Conservation (phyloP, 1,140 invertebrate genomes). For the Proctacanthus coquilletti region DNA sequence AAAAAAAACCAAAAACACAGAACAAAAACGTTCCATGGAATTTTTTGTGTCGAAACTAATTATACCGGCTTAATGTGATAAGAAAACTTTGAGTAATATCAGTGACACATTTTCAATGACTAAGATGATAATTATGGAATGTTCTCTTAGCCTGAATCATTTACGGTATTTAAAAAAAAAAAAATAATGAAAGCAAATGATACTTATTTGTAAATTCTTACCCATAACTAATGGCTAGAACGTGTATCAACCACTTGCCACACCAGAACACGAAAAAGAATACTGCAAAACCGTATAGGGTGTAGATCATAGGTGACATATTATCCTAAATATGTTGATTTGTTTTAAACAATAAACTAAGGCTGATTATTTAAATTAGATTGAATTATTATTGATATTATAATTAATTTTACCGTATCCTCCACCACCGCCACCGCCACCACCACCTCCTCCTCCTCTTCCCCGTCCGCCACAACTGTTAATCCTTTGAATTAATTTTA, state of each 20-base stretch:
- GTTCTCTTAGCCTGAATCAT: not conserved
- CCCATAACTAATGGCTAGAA: conserved; percentile 46
- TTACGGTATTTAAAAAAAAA: no score
- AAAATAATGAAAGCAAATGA: not conserved
- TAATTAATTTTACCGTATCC: no score
- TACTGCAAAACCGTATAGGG: conserved; percentile 47
- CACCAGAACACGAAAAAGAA: conserved; percentile 55
- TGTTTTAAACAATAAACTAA: no score
- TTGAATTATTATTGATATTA: no score
- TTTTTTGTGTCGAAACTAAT: conserved; percentile 2
- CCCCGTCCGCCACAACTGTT: no score
- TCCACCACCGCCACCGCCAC: no score
- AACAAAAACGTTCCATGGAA: not conserved
- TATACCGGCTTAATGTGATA: not conserved
- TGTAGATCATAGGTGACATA: no score
- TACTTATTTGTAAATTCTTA: conserved; percentile 15
- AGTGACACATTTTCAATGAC: not conserved
- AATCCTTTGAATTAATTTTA: no score
- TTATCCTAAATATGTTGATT: no score
- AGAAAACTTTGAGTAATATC: conserved; percentile 1
- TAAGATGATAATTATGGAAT: not conserved
- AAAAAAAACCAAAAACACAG: no score
- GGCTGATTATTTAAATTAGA: no score
- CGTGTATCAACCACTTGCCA: conserved; percentile 48
- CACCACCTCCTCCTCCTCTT: no score